A percentile compares a stretch with the other conserved stretches of the same genome.
Evolutionary conservation across 2,797 vertebrate genomes (phyloP).

Genomic region (Carcharodon carcharias): DNA sequence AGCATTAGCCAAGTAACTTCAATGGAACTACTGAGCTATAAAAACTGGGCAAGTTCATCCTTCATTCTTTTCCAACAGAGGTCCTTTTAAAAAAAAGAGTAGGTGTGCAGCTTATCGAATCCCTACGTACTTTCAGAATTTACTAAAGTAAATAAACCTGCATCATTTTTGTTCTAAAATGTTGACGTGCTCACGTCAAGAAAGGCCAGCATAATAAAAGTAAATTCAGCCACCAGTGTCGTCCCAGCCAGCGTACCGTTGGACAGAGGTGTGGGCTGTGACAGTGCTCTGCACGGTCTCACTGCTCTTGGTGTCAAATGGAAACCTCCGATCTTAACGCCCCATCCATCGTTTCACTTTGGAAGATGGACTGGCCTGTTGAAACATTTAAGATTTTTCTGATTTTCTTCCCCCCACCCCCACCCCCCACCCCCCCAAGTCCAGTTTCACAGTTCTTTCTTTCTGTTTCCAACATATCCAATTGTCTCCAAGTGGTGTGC

Average conservation of each 20-base stretch:
- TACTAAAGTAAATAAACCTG: neutral
- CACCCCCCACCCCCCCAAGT: no score
- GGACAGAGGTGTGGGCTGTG: neutral
- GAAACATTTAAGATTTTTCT: neutral
- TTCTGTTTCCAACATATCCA: neutral
- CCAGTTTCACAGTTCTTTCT: neutral
- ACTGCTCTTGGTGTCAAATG: neutral
- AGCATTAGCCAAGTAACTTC: neutral
- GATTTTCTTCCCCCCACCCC: no score
- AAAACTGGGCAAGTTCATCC: neutral
- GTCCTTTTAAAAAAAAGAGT: neutral
- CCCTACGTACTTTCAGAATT: neutral
- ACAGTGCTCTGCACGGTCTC: no score
- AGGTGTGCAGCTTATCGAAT: neutral
- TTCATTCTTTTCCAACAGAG: neutral
- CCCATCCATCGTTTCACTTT: neutral
- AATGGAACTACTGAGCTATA: neutral
- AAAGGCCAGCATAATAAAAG: neutral
- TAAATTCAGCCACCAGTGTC: neutral
- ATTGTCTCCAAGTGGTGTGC: neutral
- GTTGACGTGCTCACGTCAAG: neutral
- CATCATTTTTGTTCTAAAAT: neutral
- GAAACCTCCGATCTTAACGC: neutral
- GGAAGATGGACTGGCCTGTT: neutral
- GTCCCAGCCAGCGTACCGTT: neutral